A percentile compares a stretch with the other conserved stretches of the same genome.
phyloP scores from a whole-genome alignment of 2,888 invertebrate species.

The Girardia tigrina region DNA sequence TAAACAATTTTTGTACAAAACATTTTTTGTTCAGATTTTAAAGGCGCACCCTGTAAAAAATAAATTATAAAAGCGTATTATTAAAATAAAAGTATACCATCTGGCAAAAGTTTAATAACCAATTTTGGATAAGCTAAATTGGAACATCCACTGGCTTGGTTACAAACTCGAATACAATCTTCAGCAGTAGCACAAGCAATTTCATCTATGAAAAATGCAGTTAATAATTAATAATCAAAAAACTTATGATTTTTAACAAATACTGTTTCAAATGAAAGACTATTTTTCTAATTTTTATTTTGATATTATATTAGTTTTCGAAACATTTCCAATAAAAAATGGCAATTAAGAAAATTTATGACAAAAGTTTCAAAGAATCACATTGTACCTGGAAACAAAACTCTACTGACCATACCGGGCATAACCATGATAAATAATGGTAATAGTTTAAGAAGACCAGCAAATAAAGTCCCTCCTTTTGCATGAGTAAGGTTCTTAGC shows the following conservation, averaged over 20 bases:
- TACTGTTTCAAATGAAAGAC: no score
- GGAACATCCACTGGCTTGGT: constrained; percentile 50
- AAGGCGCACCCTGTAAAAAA: no score
- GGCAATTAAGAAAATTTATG: no score
- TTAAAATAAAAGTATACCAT: constrained; percentile 46
- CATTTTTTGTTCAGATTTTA: no score
- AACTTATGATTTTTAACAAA: no score
- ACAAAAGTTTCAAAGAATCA: no score
- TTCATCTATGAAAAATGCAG: constrained; percentile 44
- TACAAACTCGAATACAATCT: constrained; percentile 50
- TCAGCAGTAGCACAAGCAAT: constrained; percentile 52
- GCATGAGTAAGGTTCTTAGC: constrained; percentile 53
- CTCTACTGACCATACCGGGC: constrained; percentile 55
- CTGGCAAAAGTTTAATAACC: constrained; percentile 52
- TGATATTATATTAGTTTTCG: no score
- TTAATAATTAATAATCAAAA: no score
- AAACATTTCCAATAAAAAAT: no score
- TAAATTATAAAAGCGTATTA: no score
- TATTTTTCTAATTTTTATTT: no score
- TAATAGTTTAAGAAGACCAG: constrained; percentile 52
- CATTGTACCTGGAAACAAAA: constrained; percentile 50
- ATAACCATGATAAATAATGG: constrained; percentile 53
- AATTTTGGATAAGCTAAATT: constrained; percentile 53
- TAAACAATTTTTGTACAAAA: no score
- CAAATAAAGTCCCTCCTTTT: constrained; percentile 52